Conservation (phyloP, 2,888 invertebrate species). For the Ormia ochracea region DNA sequence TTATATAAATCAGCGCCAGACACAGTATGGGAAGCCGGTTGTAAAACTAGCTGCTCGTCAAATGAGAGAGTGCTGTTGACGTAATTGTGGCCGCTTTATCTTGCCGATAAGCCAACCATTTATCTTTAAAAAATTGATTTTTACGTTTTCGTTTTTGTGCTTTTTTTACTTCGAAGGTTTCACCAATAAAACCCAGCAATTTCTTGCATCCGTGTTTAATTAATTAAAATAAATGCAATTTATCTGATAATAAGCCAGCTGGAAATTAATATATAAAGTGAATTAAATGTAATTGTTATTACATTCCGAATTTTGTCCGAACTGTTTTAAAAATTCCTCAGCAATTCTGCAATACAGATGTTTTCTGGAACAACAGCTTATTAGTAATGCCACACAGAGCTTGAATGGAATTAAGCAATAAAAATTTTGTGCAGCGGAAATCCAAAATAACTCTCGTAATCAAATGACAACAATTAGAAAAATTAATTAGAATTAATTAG, state of each 20-base stretch:
- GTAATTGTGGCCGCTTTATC: not conserved
- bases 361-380: not conserved
- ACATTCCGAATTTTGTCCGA: not conserved
- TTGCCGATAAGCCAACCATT: not conserved
- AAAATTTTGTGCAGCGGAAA: too few species aligned
- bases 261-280: not conserved
- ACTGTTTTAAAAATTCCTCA: not conserved
- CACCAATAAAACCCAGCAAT: slow-evolving; percentile 31
- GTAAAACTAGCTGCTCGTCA: slow-evolving; percentile 3
- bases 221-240: slow-evolving; percentile 46
- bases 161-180: not conserved
- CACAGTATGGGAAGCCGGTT: slow-evolving; percentile 13
- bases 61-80: not conserved
- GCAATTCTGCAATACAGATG: not conserved
- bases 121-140: slow-evolving; percentile 5
- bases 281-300: not conserved
- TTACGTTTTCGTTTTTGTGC: not conserved
- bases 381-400: too few species aligned
- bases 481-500: too few species aligned
- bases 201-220: slow-evolving; percentile 52
- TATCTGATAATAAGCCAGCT: slow-evolving; percentile 27
- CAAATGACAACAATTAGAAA: too few species aligned
- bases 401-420: too few species aligned
- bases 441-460: too few species aligned
- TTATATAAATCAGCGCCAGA: slow-evolving; percentile 30